Percentiles rank a stretch among this genome's conserved stretches.
Conservation (phyloP, 92 coral and sea anemone species). For the Epizoanthus illoricatus region DNA sequence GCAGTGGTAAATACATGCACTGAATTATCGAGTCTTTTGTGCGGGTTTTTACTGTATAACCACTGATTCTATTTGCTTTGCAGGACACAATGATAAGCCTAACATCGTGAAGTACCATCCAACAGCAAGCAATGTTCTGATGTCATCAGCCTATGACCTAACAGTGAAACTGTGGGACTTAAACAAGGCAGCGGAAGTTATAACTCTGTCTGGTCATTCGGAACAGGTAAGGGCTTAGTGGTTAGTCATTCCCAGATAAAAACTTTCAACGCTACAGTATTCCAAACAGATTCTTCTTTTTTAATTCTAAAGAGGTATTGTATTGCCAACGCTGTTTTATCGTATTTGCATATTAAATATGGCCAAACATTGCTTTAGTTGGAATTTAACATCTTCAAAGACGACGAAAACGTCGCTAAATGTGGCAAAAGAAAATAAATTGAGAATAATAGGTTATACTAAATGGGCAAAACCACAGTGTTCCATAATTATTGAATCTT, state of each 20-base stretch:
- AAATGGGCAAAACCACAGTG: no score
- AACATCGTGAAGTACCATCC: constrained; percentile 91
- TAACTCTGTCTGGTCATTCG: constrained; percentile 74
- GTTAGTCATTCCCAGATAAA: background rate
- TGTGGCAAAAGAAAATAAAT: no score
- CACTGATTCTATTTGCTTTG: background rate
- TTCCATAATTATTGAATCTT: no score
- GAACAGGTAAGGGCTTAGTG: constrained; percentile 61
- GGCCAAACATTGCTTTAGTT: no score
- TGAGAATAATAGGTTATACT: no score
- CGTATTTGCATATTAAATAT: no score
- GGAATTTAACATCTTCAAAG: no score
- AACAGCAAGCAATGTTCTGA: constrained; percentile 73
- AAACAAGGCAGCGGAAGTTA: constrained; percentile 50
- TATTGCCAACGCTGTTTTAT: no score
- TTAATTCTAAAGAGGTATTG: no score
- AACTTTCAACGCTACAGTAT: background rate
- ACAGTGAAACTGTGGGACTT: constrained; percentile 90
- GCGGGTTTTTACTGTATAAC: background rate
- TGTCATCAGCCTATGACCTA: constrained; percentile 84
- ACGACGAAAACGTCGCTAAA: no score
- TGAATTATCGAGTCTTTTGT: background rate
- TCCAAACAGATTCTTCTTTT: no score
- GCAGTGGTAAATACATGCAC: no score
- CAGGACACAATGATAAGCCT: constrained; percentile 93